phyloP scores from a whole-genome alignment of 53 echinoderm and acorn worm genomes.

The Holothuria leucospilota region DNA sequence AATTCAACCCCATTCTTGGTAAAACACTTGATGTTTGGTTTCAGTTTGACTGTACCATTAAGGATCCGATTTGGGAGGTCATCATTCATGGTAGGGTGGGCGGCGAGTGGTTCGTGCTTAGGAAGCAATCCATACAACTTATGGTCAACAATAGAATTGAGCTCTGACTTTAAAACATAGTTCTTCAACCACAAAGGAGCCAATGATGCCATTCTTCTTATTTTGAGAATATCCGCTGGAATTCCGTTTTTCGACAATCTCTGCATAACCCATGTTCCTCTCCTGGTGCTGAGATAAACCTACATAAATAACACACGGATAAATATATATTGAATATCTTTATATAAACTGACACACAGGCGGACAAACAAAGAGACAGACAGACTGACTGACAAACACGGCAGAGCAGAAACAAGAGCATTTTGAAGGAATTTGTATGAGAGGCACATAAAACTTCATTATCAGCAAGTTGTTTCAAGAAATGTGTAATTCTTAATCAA shows the following conservation, averaged over 20 bases:
- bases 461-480: no score
- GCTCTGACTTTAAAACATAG: background rate
- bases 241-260: constrained; percentile 59
- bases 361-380: no score
- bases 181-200: constrained; percentile 7
- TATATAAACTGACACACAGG: no score
- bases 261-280: constrained; percentile 76
- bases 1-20: constrained; percentile 55
- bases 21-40: no score
- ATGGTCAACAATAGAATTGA: constrained; percentile 57
- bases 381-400: no score
- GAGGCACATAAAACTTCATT: no score
- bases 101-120: constrained; percentile 17
- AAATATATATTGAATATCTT: no score
- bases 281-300: constrained; percentile 75
- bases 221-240: constrained; percentile 59
- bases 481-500: no score
- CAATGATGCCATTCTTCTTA: background rate
- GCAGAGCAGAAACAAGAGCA: no score
- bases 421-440: no score
- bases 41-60: background rate
- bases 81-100: constrained; percentile 76
- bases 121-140: constrained; percentile 66
- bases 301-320: background rate
- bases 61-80: constrained; percentile 54